A percentile compares a stretch with the other conserved stretches of the same genome.
These are phyloP conservation scores for Nomada fucata DNA, from an alignment of 2,888 invertebrate species.

Conservation along the genomic window DNA sequence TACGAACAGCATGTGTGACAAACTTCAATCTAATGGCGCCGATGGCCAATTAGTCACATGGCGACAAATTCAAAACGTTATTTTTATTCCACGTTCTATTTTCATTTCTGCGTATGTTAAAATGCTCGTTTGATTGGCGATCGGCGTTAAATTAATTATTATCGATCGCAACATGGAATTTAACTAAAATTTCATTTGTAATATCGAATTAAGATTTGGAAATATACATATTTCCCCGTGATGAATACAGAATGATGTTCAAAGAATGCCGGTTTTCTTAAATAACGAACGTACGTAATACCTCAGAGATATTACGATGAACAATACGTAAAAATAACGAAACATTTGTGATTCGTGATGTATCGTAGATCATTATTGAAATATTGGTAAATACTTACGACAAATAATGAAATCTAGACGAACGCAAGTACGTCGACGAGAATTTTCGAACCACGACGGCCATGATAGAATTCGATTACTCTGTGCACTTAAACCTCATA, in stretches of 20 bases:
- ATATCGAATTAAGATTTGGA: conserved; percentile 38
- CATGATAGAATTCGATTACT: conserved; percentile 14
- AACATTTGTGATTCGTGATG: conserved; percentile 61
- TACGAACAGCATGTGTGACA: conserved; percentile 48
- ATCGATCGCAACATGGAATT: conserved; percentile 31
- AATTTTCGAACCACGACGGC: conserved; percentile 43
- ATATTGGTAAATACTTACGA: conserved; percentile 57
- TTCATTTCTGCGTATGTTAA: conserved; percentile 3
- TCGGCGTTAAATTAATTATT: conserved; percentile 26
- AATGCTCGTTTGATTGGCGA: conserved; percentile 36
- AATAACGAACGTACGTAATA: conserved; percentile 57
- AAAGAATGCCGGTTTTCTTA: conserved; percentile 47
- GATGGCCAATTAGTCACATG: conserved; percentile 38
- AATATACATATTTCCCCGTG: conserved; percentile 25
- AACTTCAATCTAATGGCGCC: conserved; percentile 41
- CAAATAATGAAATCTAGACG: conserved; percentile 56
- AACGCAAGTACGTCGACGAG: conserved; percentile 46
- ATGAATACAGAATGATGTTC: conserved; percentile 37
- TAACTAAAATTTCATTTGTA: conserved; percentile 38
- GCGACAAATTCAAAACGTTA: conserved; percentile 13
- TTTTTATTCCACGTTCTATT: too few relatives aligned
- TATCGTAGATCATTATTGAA: conserved; percentile 59
- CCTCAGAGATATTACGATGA: conserved; percentile 60
- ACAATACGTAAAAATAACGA: conserved; percentile 61
- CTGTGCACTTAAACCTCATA: conserved; percentile 26